These are phyloP conservation scores for Atta texana DNA, from an alignment of 1,140 invertebrate genomes.

Conservation along the genomic window DNA sequence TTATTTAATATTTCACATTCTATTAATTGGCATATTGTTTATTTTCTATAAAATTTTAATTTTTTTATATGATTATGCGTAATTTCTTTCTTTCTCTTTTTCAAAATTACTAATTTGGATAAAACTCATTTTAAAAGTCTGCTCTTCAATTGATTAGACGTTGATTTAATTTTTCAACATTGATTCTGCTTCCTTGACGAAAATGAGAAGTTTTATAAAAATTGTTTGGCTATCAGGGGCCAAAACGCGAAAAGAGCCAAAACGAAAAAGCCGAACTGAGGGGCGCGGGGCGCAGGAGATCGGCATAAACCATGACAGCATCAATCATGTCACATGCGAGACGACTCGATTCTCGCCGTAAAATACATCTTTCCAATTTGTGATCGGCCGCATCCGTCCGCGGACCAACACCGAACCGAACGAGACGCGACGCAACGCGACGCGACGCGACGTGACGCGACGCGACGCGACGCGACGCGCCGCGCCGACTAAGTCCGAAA, in stretches of 20 bases:
- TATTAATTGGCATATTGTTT: too few species aligned
- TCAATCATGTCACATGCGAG: slow-evolving; percentile 18
- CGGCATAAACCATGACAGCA: neutral
- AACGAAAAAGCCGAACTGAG: neutral
- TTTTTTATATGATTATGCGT: too few species aligned
- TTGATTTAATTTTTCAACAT: neutral
- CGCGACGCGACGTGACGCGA: slow-evolving; percentile 61
- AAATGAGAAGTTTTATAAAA: too few species aligned
- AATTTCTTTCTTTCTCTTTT: too few species aligned
- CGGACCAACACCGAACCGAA: slow-evolving; percentile 54
- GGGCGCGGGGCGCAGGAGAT: neutral
- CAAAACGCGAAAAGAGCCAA: neutral
- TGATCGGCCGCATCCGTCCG: slow-evolving; percentile 65
- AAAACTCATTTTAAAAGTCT: too few species aligned
- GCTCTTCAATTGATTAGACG: too few species aligned
- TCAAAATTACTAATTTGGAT: too few species aligned
- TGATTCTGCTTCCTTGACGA: too few species aligned
- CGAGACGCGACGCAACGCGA: slow-evolving; percentile 48
- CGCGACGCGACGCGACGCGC: slow-evolving; percentile 63
- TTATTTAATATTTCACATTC: too few species aligned
- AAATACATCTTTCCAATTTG: slow-evolving; percentile 14
- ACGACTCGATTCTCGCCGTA: slow-evolving; percentile 1
- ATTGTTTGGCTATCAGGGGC: neutral
- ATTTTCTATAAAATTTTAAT: too few species aligned
- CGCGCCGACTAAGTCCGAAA: slow-evolving; percentile 64